Percentiles rank a stretch among this genome's conserved stretches.
Conservation (phyloP, 1,140 invertebrate species). For the Apis laboriosa region DNA sequence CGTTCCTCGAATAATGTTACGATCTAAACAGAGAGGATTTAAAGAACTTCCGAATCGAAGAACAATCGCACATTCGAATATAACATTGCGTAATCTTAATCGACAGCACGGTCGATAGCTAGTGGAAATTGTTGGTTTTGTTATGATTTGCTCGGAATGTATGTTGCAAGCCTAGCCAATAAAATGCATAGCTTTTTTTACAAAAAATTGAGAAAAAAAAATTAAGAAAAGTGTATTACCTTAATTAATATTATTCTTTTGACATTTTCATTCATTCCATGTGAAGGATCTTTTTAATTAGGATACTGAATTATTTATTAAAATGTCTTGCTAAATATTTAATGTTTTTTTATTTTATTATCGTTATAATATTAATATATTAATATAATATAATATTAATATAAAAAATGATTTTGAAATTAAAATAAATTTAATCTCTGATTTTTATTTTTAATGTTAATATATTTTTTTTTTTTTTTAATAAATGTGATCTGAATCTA, state of each 20-base stretch:
- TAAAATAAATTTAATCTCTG: too few species aligned
- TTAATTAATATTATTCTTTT: background rate
- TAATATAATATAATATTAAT: too few species aligned
- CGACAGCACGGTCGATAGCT: conserved; percentile 47
- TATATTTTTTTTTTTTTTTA: too few species aligned
- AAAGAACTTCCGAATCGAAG: conserved; percentile 3
- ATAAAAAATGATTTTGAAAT: too few species aligned
- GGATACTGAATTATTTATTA: too few species aligned
- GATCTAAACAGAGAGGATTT: background rate
- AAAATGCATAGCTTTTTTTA: conserved; percentile 68
- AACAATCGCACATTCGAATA: conserved; percentile 41
- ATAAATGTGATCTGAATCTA: too few species aligned
- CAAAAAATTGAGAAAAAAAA: background rate
- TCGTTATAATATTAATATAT: too few species aligned
- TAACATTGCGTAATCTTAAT: conserved; percentile 53
- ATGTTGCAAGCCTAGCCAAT: conserved; percentile 66
- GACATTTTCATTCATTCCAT: too few species aligned
- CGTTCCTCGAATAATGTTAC: background rate
- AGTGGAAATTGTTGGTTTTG: conserved; percentile 59
- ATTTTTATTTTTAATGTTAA: too few species aligned
- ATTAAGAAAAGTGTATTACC: background rate
- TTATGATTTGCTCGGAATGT: conserved; percentile 63
- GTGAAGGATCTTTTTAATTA: too few species aligned
- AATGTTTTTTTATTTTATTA: too few species aligned
- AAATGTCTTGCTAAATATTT: too few species aligned